These are phyloP conservation scores for Adoxophyes honmai DNA, from an alignment of 1,140 invertebrate genomes.

Conservation along the genomic window DNA sequence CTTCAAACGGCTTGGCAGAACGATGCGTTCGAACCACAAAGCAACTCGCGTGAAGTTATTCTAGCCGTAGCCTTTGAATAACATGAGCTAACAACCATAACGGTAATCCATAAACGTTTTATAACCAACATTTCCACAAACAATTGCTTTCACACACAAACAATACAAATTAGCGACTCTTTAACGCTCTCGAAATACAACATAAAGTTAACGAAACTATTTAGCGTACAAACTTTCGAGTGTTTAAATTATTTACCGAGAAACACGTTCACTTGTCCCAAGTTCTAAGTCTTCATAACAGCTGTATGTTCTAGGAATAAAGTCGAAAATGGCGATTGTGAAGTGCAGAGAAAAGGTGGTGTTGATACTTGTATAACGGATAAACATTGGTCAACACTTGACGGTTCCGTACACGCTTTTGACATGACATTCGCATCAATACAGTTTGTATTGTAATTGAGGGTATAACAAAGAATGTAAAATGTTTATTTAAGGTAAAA, in stretches of 20 bases:
- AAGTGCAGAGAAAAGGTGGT: not conserved
- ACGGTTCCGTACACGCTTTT: slow-evolving; percentile 1
- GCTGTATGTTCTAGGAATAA: not conserved
- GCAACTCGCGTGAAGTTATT: no score
- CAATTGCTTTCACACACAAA: slow-evolving; percentile 44
- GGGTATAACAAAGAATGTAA: not conserved
- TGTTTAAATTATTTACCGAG: slow-evolving; percentile 39
- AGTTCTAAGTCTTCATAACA: no score
- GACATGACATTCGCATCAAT: slow-evolving; percentile 13
- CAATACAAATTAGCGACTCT: slow-evolving; percentile 48
- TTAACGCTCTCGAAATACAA: slow-evolving; percentile 27
- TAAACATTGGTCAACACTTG: not conserved
- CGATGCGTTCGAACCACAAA: no score
- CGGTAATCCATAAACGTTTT: not conserved
- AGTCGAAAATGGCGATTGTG: not conserved
- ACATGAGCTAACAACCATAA: not conserved
- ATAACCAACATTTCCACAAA: not conserved
- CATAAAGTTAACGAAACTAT: slow-evolving; percentile 35
- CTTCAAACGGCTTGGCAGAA: no score
- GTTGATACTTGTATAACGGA: slow-evolving; percentile 1
- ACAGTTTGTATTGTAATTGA: not conserved
- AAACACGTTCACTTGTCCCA: slow-evolving; percentile 20
- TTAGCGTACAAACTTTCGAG: slow-evolving; percentile 34
- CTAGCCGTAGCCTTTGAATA: no score
- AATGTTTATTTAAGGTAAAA: no score